Evolutionary conservation across 1,140 invertebrate genomes (phyloP).

Genomic region (Zaprionus africanus): DNA sequence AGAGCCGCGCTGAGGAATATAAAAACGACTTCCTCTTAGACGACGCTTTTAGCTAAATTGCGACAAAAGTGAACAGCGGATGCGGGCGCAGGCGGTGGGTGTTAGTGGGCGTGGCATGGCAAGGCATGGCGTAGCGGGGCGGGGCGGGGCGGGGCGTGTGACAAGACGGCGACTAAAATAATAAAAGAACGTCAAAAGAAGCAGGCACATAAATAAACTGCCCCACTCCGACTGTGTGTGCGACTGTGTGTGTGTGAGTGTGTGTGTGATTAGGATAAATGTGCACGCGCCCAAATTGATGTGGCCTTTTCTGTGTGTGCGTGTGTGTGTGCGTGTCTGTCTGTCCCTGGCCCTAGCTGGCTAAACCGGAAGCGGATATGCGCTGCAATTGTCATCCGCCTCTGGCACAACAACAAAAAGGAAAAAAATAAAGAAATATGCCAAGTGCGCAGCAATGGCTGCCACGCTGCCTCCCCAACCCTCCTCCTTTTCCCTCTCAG

Average conservation of each 20-base stretch:
- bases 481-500: neutral
- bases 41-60: constrained; percentile 82
- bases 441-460: constrained; percentile 24
- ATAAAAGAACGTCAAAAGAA: constrained; percentile 80
- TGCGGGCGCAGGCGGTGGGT: constrained; percentile 6
- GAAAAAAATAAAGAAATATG: constrained; percentile 18
- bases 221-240: constrained; percentile 29
- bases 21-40: constrained; percentile 81
- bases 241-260: constrained; percentile 14
- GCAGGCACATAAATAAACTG: constrained; percentile 77
- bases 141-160: constrained; percentile 3
- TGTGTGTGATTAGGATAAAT: constrained; percentile 80
- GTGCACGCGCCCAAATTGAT: constrained; percentile 78
- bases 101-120: neutral
- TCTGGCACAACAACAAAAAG: constrained; percentile 12
- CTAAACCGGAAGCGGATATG: constrained; percentile 75
- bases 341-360: neutral
- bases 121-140: neutral
- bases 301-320: constrained; percentile 51
- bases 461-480: neutral
- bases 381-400: constrained; percentile 79
- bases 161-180: constrained; percentile 71
- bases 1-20: constrained; percentile 55
- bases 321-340: constrained; percentile 6
- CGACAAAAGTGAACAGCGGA: constrained; percentile 77